Conservation (phyloP, 2,797 vertebrate species). For the Sciaenops ocellatus region DNA sequence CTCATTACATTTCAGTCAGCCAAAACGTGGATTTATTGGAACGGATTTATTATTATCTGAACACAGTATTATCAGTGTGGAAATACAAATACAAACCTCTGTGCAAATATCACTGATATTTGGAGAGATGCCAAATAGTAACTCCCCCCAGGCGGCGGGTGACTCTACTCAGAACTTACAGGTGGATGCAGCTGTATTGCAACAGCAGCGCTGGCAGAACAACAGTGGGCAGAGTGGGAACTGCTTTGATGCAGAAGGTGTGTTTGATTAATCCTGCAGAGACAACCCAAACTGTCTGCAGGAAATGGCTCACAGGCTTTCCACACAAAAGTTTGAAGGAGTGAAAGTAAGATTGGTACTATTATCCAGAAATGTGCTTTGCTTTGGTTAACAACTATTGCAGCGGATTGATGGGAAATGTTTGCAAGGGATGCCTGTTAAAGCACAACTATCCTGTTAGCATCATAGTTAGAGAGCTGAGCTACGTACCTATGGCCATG, state of each 20-base stretch:
- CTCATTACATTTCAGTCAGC: constrained; percentile 11
- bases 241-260: neutral
- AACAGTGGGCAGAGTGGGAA: neutral
- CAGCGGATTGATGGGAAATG: neutral
- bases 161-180: constrained; percentile 6
- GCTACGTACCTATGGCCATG: no score
- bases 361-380: neutral
- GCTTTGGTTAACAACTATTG: neutral
- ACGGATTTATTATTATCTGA: constrained; percentile 17
- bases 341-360: neutral
- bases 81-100: no score
- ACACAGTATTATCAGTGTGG: neutral
- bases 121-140: constrained; percentile 4
- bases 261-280: constrained; percentile 5
- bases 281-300: neutral
- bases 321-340: neutral
- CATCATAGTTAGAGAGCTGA: no score
- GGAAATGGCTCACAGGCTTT: neutral
- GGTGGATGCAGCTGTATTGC: constrained; percentile 5
- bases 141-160: neutral
- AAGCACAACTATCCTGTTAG: no score
- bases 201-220: neutral
- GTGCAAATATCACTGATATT: constrained; percentile 37
- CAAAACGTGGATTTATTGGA: neutral
- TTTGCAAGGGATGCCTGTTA: neutral